phyloP scores from a whole-genome alignment of 2,113 vertebrate species.

The Pygoscelis antarcticus region DNA sequence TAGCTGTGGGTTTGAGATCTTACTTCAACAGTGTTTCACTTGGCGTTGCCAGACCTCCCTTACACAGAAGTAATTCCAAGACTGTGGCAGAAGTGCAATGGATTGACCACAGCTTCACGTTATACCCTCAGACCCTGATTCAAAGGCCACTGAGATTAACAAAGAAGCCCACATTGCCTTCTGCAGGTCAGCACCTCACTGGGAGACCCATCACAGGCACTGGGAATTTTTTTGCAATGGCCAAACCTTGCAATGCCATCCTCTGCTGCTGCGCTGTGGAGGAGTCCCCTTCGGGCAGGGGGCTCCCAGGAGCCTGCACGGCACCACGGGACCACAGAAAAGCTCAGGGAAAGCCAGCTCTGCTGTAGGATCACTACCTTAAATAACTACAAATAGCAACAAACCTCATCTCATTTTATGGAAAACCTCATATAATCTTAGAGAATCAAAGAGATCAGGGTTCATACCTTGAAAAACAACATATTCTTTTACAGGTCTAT shows the following conservation, averaged over 20 bases:
- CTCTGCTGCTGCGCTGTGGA: neutral
- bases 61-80: neutral
- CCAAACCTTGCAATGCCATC: neutral
- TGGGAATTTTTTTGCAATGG: neutral
- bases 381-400: neutral
- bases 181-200: neutral
- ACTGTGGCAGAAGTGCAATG: neutral
- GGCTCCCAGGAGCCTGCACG: neutral
- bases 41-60: neutral
- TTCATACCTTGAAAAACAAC: neutral
- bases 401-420: neutral
- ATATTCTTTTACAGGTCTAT: neutral
- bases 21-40: neutral
- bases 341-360: neutral
- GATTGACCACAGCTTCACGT: neutral
- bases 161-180: neutral
- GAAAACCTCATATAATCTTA: neutral
- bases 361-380: neutral
- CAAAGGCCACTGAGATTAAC: neutral
- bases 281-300: fast-evolving
- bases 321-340: neutral
- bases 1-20: neutral
- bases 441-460: neutral
- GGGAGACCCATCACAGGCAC: neutral
- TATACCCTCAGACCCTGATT: neutral